Base-by-base conservation (phyloP, 2,797 vertebrate species). In the Phoxinus dragarum region DNA sequence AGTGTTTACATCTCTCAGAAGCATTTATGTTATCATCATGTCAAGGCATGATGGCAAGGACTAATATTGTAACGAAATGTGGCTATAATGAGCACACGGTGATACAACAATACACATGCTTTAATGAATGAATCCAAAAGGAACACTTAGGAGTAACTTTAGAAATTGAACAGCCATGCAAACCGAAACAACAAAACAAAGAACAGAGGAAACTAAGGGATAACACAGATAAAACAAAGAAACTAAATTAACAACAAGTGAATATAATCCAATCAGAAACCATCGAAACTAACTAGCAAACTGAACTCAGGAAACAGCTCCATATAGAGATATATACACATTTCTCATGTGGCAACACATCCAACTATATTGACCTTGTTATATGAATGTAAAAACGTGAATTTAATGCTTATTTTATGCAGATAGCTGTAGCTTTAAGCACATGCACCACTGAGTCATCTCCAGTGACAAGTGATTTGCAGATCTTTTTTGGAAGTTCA, bases 401-500 rank as follows among this genome's bases (percentile, higher is more conserved):
- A 52, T 36, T 4, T 21, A 54, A 75, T 23, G 49, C 19, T 54
- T 75, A 10, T 40, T 23, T 23, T 54, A 23, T 75, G 19, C 73
- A 14, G n/a, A 27, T 47, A 19, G 16, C n/a, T 49, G 34, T 61
- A 77, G 12, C 36, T 40, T 61, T 27, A 27, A 78, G 36, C 4
- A 16, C 75, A 19, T n/a, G 3, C 74, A 56, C 4, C 14, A 54
- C 36, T 27, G 12, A 59, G 23, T 56, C 0, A 10, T 82, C 27
- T 74, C 31, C 21, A 74, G 21, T 59, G 67, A 72, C 21, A 82
- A 19, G 27, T 56, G 49, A 59, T 82, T 72, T 59, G 40, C 16
- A 66, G 77, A 79, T 47, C 27, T 66, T 42, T 59, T 75, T 49
- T 36, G 74, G 7, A 86, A 89, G 81, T 84, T 85, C 81, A 85